These are phyloP conservation scores for Pteropus rufus DNA, from an alignment of 2,797 vertebrate species.

Conservation along the genomic window DNA sequence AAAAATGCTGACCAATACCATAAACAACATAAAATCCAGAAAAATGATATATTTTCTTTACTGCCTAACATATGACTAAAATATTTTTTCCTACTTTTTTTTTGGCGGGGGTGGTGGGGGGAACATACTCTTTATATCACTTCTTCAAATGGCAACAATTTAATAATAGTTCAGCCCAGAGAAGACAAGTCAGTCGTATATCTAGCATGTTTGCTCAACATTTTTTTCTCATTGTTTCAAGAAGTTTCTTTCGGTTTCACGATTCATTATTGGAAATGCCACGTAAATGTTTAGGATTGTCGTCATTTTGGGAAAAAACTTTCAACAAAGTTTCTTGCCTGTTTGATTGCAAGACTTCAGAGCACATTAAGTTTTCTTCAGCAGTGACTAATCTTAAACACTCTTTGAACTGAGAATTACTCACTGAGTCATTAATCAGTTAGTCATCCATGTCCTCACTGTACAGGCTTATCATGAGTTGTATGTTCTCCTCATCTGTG, in stretches of 20 bases:
- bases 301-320: neutral
- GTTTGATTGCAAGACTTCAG: neutral
- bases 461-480: neutral
- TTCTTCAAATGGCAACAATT: neutral
- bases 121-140: neutral
- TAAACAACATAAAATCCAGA: neutral
- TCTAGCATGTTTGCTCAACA: neutral
- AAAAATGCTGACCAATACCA: neutral
- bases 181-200: neutral
- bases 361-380: neutral
- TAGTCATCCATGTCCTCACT: neutral
- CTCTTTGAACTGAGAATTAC: neutral
- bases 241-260: neutral
- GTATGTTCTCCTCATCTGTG: neutral
- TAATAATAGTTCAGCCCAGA: neutral
- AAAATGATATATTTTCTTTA: neutral
- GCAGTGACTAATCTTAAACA: constrained; percentile 9
- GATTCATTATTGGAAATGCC: neutral
- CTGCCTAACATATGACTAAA: neutral
- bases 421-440: neutral
- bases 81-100: neutral
- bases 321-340: neutral
- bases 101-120: no score
- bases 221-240: neutral
- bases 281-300: neutral